phyloP scores from a whole-genome alignment of 2,888 invertebrate species.

The Cosmia pyralina region DNA sequence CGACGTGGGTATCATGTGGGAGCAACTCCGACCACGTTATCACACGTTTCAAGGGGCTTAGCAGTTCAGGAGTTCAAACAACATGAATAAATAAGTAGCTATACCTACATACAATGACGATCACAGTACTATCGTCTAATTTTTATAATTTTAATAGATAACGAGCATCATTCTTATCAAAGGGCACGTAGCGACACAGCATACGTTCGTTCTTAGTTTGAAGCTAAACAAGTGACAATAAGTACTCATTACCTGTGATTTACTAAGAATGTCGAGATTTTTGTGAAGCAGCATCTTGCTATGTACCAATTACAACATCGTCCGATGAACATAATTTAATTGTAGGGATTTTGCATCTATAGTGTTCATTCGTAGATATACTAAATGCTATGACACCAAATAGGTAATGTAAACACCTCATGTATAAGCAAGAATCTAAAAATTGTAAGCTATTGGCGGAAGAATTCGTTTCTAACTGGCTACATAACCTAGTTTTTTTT shows the following conservation, averaged over 20 bases:
- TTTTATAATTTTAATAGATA: conserved; percentile 3
- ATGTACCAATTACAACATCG: not conserved
- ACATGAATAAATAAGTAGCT: not conserved
- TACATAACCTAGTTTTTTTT: too few relatives aligned
- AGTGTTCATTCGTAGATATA: too few relatives aligned
- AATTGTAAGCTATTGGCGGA: too few relatives aligned
- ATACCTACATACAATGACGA: not conserved
- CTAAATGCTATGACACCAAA: too few relatives aligned
- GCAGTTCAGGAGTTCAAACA: conserved; percentile 25
- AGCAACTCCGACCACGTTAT: not conserved
- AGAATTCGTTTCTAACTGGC: too few relatives aligned
- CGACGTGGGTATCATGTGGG: not conserved
- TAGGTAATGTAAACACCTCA: too few relatives aligned
- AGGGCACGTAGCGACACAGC: not conserved
- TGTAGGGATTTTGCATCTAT: not conserved
- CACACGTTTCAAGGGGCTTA: conserved; percentile 2
- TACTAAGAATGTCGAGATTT: not conserved
- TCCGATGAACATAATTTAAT: not conserved
- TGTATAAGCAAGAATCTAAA: too few relatives aligned
- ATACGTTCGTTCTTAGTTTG: not conserved
- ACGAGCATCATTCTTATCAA: conserved; percentile 14
- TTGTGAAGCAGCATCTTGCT: not conserved
- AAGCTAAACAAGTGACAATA: not conserved
- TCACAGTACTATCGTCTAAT: not conserved
- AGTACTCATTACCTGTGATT: too few relatives aligned